Conservation (phyloP, 2,888 invertebrate species). For the Phalera bucephala region DNA sequence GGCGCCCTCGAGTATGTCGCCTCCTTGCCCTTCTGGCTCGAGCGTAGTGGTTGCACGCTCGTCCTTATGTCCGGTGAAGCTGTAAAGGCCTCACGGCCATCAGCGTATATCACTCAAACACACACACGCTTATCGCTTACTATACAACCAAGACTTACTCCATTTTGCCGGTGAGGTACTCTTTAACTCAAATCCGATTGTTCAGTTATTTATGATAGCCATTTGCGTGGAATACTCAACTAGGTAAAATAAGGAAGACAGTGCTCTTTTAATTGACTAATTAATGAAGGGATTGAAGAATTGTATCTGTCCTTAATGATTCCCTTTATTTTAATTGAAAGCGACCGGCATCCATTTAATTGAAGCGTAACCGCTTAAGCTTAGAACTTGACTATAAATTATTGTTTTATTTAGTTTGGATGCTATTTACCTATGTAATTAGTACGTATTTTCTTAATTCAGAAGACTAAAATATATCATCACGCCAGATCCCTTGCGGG, state of each 20-base stretch:
- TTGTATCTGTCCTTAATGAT: conserved; percentile 45
- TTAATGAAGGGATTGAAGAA: conserved; percentile 54
- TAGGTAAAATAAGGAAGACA: conserved; percentile 53
- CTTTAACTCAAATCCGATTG: conserved; percentile 47
- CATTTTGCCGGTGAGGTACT: conserved; percentile 15
- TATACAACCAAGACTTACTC: conserved; percentile 5
- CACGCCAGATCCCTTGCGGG: no score
- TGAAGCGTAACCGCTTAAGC: conserved; percentile 23
- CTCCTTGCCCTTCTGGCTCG: no score
- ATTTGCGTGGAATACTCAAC: conserved; percentile 47
- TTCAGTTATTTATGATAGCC: conserved; percentile 49
- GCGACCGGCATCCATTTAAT: conserved; percentile 36
- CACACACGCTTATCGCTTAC: conserved; percentile 13
- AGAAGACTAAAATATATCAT: conserved; percentile 4
- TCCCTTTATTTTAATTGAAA: conserved; percentile 47
- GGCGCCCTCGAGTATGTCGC: no score
- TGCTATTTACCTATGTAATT: conserved; percentile 24
- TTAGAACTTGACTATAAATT: conserved; percentile 30
- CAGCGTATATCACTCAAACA: no score
- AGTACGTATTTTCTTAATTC: conserved; percentile 3
- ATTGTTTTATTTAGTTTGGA: conserved; percentile 27
- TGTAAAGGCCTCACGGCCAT: no score
- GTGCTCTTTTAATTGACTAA: conserved; percentile 54
- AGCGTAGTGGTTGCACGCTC: no score
- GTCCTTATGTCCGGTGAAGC: no score